Conservation (phyloP, 1,140 invertebrate species). For the Drosophila obscura region DNA sequence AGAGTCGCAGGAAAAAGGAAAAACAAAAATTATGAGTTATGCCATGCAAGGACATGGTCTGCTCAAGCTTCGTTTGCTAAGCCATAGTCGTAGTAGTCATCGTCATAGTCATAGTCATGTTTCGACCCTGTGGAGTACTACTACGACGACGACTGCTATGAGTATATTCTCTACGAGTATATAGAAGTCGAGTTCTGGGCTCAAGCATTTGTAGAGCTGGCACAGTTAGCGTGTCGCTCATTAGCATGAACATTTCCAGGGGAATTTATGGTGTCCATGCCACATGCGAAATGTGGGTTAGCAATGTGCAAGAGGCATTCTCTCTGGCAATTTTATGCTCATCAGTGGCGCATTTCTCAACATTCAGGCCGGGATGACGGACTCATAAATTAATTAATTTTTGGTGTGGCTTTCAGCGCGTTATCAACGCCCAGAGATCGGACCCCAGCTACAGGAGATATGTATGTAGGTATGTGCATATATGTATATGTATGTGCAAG, state of each 20-base stretch:
- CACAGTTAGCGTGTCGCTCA: conserved; percentile 79
- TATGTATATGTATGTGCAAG: neutral
- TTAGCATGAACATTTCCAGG: conserved; percentile 76
- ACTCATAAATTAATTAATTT: conserved; percentile 82
- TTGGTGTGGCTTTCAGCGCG: conserved; percentile 81
- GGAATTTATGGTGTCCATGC: conserved; percentile 72
- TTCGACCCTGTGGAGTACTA: conserved; percentile 3
- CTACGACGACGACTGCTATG: neutral
- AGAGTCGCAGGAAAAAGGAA: conserved; percentile 25
- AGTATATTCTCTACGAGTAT: neutral
- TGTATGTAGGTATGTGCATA: conserved; percentile 14
- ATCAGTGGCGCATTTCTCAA: conserved; percentile 76
- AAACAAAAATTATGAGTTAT: conserved; percentile 78
- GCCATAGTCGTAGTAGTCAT: conserved; percentile 45
- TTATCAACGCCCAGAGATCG: conserved; percentile 71
- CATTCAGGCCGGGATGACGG: conserved; percentile 42
- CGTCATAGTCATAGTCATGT: conserved; percentile 17
- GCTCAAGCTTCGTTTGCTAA: conserved; percentile 77
- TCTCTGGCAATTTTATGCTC: conserved; percentile 73
- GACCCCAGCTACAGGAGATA: conserved; percentile 1
- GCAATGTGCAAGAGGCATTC: conserved; percentile 44
- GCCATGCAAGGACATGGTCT: conserved; percentile 69
- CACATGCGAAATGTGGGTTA: conserved; percentile 78
- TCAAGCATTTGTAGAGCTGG: conserved; percentile 67
- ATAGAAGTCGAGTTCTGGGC: conserved; percentile 8